phyloP scores from a whole-genome alignment of 2,797 vertebrate genomes.

The Rhyacichthys aspro region DNA sequence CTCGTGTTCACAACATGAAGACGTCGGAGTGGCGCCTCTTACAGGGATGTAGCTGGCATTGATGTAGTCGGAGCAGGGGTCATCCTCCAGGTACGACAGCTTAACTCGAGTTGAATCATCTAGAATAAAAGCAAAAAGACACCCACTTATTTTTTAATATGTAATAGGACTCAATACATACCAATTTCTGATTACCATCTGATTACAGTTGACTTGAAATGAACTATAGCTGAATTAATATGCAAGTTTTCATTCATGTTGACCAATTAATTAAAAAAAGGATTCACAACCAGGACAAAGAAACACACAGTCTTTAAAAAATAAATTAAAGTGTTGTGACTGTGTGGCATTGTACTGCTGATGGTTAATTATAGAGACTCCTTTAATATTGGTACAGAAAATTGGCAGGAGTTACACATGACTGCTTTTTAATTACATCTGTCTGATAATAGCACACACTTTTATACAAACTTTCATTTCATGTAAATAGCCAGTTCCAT shows the following conservation, averaged over 20 bases:
- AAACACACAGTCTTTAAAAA: too few relatives aligned
- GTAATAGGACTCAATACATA: too few relatives aligned
- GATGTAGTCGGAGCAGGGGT: constrained; percentile 94
- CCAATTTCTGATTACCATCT: too few relatives aligned
- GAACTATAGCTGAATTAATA: too few relatives aligned
- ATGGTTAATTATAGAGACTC: constrained; percentile 14
- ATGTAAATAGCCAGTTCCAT: neutral
- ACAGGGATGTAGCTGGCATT: constrained; percentile 96
- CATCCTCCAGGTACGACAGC: constrained; percentile 91
- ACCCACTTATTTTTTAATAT: too few relatives aligned
- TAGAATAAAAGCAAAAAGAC: constrained; percentile 45
- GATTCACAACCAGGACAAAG: too few relatives aligned
- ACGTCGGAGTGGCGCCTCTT: constrained; percentile 48
- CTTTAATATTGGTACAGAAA: constrained; percentile 1
- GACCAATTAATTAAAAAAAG: too few relatives aligned
- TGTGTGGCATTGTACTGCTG: neutral
- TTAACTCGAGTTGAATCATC: constrained; percentile 94
- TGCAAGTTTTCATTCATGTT: too few relatives aligned
- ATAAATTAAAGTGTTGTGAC: too few relatives aligned
- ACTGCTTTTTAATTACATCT: constrained; percentile 7
- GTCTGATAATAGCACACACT: neutral
- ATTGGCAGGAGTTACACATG: constrained; percentile 13
- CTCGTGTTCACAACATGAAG: constrained; percentile 1
- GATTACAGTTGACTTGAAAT: too few relatives aligned
- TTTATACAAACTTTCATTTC: neutral